phyloP scores from a whole-genome alignment of 1,140 invertebrate species.

The Calephelis nemesis region DNA sequence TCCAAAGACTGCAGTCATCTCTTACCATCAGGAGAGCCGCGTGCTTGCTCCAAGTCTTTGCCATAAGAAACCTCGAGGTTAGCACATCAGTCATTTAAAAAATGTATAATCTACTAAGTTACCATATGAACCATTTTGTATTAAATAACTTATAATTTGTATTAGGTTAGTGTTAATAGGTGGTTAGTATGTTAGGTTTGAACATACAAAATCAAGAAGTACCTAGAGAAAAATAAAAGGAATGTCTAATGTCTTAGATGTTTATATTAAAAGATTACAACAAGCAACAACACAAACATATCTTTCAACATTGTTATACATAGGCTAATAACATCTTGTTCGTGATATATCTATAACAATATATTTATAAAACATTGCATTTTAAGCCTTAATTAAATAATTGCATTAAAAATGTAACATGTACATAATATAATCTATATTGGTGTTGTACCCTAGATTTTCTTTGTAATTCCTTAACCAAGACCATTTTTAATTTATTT shows the following conservation, averaged over 20 bases:
- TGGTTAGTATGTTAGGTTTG: too few relatives aligned
- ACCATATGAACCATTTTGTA: neutral
- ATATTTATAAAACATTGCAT: slow-evolving; percentile 5
- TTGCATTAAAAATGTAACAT: neutral
- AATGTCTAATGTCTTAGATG: neutral
- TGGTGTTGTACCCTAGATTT: too few relatives aligned
- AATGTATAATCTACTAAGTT: too few relatives aligned
- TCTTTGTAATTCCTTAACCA: too few relatives aligned
- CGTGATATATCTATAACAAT: neutral
- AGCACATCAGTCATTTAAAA: too few relatives aligned
- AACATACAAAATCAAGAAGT: neutral
- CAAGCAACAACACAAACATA: slow-evolving; percentile 21
- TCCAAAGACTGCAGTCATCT: too few relatives aligned
- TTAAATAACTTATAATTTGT: neutral
- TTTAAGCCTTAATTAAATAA: neutral
- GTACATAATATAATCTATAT: too few relatives aligned
- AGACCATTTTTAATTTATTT: too few relatives aligned
- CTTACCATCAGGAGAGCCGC: too few relatives aligned
- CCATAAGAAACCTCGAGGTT: too few relatives aligned
- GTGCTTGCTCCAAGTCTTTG: too few relatives aligned
- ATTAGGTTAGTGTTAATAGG: too few relatives aligned
- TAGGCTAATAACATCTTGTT: slow-evolving; percentile 3
- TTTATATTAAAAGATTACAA: slow-evolving; percentile 16
- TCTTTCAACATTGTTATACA: slow-evolving; percentile 4
- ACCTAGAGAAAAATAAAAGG: neutral